Conservation (phyloP, 2,888 invertebrate species). For the Argynnis bischoffii region DNA sequence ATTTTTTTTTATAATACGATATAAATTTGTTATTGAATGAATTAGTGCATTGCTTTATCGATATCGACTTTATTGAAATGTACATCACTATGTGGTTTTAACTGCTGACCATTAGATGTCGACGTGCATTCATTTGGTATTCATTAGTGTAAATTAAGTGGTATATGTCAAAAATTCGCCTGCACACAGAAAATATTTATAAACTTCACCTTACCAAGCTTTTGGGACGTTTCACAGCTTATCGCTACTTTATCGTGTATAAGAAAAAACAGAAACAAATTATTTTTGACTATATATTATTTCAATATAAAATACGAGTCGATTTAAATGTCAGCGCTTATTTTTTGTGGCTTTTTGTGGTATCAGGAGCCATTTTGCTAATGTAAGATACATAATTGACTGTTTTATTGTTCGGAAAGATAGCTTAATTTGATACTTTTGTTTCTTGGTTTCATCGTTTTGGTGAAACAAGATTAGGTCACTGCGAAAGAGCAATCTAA, state of each 20-base stretch:
- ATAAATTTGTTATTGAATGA: neutral
- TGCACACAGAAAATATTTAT: conserved; percentile 72
- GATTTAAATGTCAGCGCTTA: conserved; percentile 64
- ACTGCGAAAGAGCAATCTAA: neutral
- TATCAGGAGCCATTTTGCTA: conserved; percentile 69
- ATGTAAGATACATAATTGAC: conserved; percentile 72
- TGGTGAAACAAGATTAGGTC: conserved; percentile 50
- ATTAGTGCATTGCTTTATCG: conserved; percentile 14
- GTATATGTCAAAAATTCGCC: conserved; percentile 78
- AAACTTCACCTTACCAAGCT: conserved; percentile 61
- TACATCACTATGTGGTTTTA: conserved; percentile 29
- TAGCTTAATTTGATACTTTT: conserved; percentile 69
- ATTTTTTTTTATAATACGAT: neutral
- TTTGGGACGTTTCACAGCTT: conserved; percentile 58
- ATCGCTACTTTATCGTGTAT: conserved; percentile 28
- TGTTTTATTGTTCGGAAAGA: conserved; percentile 67
- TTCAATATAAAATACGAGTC: conserved; percentile 35
- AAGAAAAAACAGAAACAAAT: conserved; percentile 37
- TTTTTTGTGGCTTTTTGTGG: conserved; percentile 53
- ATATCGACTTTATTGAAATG: conserved; percentile 14
- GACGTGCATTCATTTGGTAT: conserved; percentile 71
- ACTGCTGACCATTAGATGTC: conserved; percentile 56
- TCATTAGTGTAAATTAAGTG: conserved; percentile 81
- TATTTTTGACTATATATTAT: conserved; percentile 36
- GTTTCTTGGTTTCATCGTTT: conserved; percentile 55